Conservation (phyloP, 2,797 vertebrate species). For the Gallinago nigripennis region DNA sequence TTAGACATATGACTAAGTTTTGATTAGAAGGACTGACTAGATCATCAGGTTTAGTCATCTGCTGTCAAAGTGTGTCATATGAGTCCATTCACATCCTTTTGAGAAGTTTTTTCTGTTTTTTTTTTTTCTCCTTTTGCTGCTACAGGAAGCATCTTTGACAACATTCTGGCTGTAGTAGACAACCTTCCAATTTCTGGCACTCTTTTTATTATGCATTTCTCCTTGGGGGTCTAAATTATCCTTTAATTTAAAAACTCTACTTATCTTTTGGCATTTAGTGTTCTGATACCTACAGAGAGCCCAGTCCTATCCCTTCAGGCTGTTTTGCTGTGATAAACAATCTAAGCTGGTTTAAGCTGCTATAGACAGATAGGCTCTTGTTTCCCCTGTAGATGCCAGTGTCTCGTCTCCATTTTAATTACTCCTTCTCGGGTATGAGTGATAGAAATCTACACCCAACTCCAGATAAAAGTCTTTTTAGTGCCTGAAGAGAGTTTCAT, state of each 20-base stretch:
- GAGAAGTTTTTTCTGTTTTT: background rate
- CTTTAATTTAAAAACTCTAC: background rate
- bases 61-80: background rate
- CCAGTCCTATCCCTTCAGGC: background rate
- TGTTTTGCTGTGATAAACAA: background rate
- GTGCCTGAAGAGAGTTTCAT: background rate
- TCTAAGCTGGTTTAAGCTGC: background rate
- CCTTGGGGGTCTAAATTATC: background rate
- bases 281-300: background rate
- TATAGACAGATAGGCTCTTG: background rate
- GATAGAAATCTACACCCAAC: conserved; percentile 27
- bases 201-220: background rate
- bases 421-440: background rate
- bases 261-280: background rate
- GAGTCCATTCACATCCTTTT: background rate
- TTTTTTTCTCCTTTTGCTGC: background rate
- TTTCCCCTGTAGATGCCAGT: background rate
- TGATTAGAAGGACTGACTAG: background rate
- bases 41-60: background rate
- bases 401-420: conserved; percentile 29
- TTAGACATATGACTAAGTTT: background rate
- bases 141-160: background rate
- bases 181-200: background rate
- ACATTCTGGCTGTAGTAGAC: background rate
- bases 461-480: background rate